Conservation (phyloP, 1,140 invertebrate genomes). For the Hesperophylax magnus region DNA sequence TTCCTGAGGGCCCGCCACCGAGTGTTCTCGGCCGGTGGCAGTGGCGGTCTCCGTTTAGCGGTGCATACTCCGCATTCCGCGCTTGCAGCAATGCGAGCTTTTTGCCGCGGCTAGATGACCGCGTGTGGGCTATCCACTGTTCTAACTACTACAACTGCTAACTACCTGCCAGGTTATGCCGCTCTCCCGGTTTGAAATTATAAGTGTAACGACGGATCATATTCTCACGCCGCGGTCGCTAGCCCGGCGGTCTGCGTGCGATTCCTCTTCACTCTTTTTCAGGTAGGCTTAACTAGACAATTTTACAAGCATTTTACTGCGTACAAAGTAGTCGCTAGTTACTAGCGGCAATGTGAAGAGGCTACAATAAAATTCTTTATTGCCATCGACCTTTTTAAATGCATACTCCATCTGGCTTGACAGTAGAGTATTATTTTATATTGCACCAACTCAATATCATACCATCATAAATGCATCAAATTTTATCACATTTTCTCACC, state of each 20-base stretch:
- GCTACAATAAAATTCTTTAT: constrained; percentile 8
- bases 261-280: not conserved
- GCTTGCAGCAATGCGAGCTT: constrained; percentile 14
- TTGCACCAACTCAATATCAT: too few species aligned
- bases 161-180: constrained; percentile 7
- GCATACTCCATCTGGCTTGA: not conserved
- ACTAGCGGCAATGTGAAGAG: not conserved
- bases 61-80: constrained; percentile 42
- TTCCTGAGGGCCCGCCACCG: constrained; percentile 10
- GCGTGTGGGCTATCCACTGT: constrained; percentile 41
- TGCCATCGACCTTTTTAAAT: not conserved
- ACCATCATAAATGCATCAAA: too few species aligned
- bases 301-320: constrained; percentile 1
- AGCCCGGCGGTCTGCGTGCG: constrained; percentile 10
- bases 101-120: constrained; percentile 20
- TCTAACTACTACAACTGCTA: too few species aligned
- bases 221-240: constrained; percentile 9
- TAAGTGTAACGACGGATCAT: constrained; percentile 21
- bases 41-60: not conserved
- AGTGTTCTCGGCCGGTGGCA: constrained; percentile 5
- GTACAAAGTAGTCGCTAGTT: not conserved
- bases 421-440: too few species aligned
- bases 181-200: not conserved
- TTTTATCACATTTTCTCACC: too few species aligned
- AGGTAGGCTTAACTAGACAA: not conserved